phyloP scores from a whole-genome alignment of 2,888 invertebrate genomes.

The Troides aeacus region DNA sequence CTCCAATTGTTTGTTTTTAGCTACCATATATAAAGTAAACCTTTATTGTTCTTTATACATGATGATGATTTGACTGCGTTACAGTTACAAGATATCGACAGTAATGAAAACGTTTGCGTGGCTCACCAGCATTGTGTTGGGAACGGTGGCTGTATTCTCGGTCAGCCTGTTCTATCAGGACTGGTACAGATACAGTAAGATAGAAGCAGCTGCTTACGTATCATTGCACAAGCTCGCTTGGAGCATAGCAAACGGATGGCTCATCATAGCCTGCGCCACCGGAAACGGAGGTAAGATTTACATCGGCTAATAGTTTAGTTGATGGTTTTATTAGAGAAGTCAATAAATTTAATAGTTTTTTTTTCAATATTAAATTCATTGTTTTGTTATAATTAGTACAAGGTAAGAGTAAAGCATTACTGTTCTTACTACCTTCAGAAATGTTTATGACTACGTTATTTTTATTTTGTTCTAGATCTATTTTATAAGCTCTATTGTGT shows the following conservation, averaged over 20 bases:
- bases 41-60: too few relatives aligned
- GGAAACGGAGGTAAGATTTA: conserved; percentile 79
- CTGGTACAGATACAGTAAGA: conserved; percentile 77
- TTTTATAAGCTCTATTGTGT: too few relatives aligned
- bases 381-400: too few relatives aligned
- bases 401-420: too few relatives aligned
- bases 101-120: conserved; percentile 59
- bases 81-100: conserved; percentile 60
- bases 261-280: conserved; percentile 84
- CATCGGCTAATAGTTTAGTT: not conserved
- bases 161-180: conserved; percentile 83
- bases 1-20: too few relatives aligned
- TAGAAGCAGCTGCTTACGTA: conserved; percentile 83
- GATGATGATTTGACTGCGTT: conserved; percentile 22
- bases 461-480: too few relatives aligned
- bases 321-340: too few relatives aligned
- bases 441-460: too few relatives aligned
- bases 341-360: too few relatives aligned
- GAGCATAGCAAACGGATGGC: conserved; percentile 85
- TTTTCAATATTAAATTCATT: too few relatives aligned
- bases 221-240: conserved; percentile 84
- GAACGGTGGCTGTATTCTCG: conserved; percentile 80
- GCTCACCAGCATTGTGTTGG: conserved; percentile 64
- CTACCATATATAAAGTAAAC: too few relatives aligned
- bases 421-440: too few relatives aligned